These are phyloP conservation scores for Neuroscelio doddi DNA, from an alignment of 2,888 invertebrate genomes.

Conservation along the genomic window DNA sequence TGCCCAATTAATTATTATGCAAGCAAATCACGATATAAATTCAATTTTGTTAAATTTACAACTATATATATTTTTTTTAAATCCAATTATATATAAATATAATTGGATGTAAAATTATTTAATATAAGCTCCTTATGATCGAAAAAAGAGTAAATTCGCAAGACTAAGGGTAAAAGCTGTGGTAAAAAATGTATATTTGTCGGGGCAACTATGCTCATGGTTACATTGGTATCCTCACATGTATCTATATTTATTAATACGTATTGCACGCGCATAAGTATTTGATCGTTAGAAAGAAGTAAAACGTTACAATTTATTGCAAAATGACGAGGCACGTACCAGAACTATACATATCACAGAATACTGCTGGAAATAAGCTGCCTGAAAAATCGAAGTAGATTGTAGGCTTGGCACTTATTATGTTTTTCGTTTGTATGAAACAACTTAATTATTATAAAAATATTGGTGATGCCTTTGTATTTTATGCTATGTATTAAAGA, in stretches of 20 bases:
- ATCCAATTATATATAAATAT: too few relatives aligned
- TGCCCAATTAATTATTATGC: too few relatives aligned
- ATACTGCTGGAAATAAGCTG: conserved; percentile 39
- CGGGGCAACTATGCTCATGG: conserved; percentile 50
- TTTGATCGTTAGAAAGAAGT: not conserved
- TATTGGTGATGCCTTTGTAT: too few relatives aligned
- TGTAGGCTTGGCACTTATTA: conserved; percentile 36
- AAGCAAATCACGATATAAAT: too few relatives aligned
- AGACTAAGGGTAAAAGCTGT: not conserved
- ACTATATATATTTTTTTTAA: too few relatives aligned
- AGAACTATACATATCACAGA: conserved; percentile 44
- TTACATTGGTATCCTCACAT: conserved; percentile 43
- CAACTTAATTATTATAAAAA: too few relatives aligned
- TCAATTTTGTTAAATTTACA: too few relatives aligned
- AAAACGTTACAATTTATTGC: conserved; percentile 16
- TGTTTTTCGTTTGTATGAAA: too few relatives aligned
- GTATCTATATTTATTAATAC: conserved; percentile 27
- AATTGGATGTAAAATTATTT: too few relatives aligned
- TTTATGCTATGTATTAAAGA: too few relatives aligned
- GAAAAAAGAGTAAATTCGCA: not conserved
- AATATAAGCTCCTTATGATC: too few relatives aligned
- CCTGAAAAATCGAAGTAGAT: conserved; percentile 22
- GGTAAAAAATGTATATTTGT: conserved; percentile 52
- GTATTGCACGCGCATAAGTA: not conserved
- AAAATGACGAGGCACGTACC: conserved; percentile 40